phyloP scores from a whole-genome alignment of 2,113 vertebrate species.

The Mesitornis unicolor region DNA sequence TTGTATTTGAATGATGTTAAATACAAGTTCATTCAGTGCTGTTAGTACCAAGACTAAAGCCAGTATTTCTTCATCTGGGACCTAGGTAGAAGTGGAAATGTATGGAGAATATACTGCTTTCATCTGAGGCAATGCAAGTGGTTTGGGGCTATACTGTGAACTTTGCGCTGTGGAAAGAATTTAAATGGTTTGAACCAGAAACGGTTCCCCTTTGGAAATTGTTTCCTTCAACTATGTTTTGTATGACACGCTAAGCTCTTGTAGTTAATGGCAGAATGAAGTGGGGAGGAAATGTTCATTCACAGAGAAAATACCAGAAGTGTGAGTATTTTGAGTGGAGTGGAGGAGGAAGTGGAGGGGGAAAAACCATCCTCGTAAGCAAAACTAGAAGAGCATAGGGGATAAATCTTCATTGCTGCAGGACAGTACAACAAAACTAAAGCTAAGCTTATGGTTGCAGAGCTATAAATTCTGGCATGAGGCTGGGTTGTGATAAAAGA shows the following conservation, averaged over 20 bases:
- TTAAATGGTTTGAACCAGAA: not conserved
- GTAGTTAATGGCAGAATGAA: not conserved
- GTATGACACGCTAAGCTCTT: not conserved
- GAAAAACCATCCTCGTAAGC: fast-evolving
- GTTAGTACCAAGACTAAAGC: not conserved
- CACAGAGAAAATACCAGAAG: not conserved
- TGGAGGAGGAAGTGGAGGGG: not conserved
- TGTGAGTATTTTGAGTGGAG: not conserved
- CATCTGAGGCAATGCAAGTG: not conserved
- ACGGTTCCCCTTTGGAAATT: not conserved
- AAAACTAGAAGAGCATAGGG: not conserved
- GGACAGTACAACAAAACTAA: not conserved
- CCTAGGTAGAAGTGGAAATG: not conserved
- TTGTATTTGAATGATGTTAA: not conserved
- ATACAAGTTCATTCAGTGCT: not conserved
- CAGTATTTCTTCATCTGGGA: not conserved
- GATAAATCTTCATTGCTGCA: not conserved
- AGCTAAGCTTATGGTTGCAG: not conserved
- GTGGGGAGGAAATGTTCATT: not conserved
- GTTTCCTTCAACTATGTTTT: not conserved
- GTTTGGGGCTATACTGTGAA: not conserved
- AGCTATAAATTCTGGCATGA: not conserved
- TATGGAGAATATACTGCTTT: not conserved
- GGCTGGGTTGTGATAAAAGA: not conserved
- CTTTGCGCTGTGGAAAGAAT: not conserved